phyloP scores from a whole-genome alignment of 2,113 vertebrate genomes.

The Sapajus apella region DNA sequence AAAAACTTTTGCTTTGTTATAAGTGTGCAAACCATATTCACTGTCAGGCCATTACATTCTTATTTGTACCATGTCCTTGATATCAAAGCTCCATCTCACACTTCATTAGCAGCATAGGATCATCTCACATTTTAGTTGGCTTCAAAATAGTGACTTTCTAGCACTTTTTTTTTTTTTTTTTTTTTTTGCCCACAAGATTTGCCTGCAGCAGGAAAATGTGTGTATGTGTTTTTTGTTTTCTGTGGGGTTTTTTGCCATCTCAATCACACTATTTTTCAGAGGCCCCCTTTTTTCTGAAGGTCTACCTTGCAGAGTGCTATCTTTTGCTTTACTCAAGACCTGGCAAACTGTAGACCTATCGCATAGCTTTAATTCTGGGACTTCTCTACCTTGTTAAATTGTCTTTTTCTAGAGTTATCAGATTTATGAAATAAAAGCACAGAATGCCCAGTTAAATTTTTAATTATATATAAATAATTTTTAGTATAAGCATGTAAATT shows the following conservation, averaged over 20 bases:
- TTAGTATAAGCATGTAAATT: neutral
- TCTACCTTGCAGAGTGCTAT: neutral
- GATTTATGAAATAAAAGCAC: neutral
- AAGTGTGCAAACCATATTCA: neutral
- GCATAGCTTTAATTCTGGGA: neutral
- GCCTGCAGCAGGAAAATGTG: neutral
- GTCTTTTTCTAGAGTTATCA: neutral
- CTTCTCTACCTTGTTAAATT: neutral
- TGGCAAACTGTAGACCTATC: neutral
- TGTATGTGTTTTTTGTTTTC: neutral
- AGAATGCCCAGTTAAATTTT: neutral
- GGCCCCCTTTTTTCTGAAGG: neutral
- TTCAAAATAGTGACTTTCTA: neutral
- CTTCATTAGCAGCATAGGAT: neutral
- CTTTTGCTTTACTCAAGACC: neutral
- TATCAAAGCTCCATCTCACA: neutral
- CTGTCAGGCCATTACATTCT: neutral
- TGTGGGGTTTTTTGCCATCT: neutral
- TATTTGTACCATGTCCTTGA: neutral
- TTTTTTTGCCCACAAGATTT: neutral
- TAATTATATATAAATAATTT: neutral
- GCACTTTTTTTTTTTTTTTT: conserved; percentile 21
- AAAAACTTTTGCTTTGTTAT: neutral
- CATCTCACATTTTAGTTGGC: neutral
- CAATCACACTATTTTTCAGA: neutral